These are phyloP conservation scores for Oegoconia quadripuncta DNA, from an alignment of 2,888 invertebrate genomes.

Conservation along the genomic window DNA sequence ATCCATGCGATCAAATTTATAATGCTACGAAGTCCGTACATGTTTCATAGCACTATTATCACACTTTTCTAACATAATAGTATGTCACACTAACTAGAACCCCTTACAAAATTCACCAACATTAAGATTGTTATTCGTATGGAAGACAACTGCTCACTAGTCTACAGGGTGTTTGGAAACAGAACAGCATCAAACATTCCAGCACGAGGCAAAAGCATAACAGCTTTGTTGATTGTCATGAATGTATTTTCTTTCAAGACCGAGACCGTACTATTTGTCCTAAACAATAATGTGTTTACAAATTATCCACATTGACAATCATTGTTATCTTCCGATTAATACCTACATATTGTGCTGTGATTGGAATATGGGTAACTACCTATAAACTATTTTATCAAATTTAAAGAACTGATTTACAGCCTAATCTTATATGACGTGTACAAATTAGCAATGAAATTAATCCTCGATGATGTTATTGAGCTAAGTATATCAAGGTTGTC, in stretches of 20 bases:
- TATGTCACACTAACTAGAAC: conserved; percentile 11
- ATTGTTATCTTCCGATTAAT: conserved; percentile 54
- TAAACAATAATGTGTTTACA: conserved; percentile 64
- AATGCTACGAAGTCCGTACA: conserved; percentile 34
- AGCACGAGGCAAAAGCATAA: conserved; percentile 49
- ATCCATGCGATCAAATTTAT: conserved; percentile 20
- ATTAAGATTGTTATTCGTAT: conserved; percentile 9
- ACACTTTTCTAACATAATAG: conserved; percentile 34
- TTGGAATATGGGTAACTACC: no score
- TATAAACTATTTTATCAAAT: no score
- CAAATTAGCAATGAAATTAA: no score
- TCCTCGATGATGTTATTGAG: no score
- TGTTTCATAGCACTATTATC: conserved; percentile 30
- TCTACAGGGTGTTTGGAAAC: conserved; percentile 28
- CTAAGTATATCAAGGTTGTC: no score
- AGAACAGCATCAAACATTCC: conserved; percentile 46
- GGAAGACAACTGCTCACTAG: conserved; percentile 12
- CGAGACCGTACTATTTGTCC: conserved; percentile 47
- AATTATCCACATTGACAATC: conserved; percentile 63
- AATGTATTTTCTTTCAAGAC: conserved; percentile 51
- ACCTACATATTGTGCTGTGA: conserved; percentile 20
- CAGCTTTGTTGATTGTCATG: conserved; percentile 61
- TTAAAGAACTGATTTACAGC: no score
- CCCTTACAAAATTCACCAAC: neutral
- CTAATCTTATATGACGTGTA: no score